Percentiles rank a stretch among this genome's conserved stretches.
Evolutionary conservation across 2,888 invertebrate species (phyloP).

Genomic region (Drosophila mimica): DNA sequence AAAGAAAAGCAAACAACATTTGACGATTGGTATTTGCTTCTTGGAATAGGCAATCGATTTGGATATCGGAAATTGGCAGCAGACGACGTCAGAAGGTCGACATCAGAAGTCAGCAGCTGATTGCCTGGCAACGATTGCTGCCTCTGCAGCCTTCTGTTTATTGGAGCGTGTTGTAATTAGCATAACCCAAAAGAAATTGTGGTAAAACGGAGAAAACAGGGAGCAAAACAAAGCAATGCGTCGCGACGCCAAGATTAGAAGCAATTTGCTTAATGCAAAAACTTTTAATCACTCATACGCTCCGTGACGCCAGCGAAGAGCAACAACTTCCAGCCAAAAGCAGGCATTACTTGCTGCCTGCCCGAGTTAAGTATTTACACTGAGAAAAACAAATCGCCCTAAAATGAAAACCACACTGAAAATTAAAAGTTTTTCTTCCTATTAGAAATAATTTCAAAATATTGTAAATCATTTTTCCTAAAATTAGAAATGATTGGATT

Average conservation of each 20-base stretch:
- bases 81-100: slow-evolving; percentile 27
- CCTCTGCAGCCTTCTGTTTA: slow-evolving; percentile 39
- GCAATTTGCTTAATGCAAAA: slow-evolving; percentile 75
- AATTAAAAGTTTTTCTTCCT: not conserved
- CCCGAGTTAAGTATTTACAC: slow-evolving; percentile 28
- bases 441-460: not conserved
- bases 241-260: slow-evolving; percentile 47
- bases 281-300: slow-evolving; percentile 80
- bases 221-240: slow-evolving; percentile 2
- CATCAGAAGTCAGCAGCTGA: slow-evolving; percentile 13
- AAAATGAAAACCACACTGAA: not conserved
- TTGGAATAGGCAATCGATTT: slow-evolving; percentile 16
- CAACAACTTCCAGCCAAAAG: slow-evolving; percentile 25
- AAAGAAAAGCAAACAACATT: slow-evolving; percentile 17
- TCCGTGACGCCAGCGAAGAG: slow-evolving; percentile 53
- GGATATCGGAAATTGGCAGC: slow-evolving; percentile 19
- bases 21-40: slow-evolving; percentile 24
- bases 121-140: slow-evolving; percentile 41
- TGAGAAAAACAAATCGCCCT: not conserved
- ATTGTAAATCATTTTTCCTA: not conserved
- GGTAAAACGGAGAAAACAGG: not conserved
- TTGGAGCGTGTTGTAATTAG: slow-evolving; percentile 77
- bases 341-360: slow-evolving; percentile 13
- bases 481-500: no score
- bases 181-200: slow-evolving; percentile 55